phyloP scores from a whole-genome alignment of 2,797 vertebrate species.

The Chaetodon trifasciatus region DNA sequence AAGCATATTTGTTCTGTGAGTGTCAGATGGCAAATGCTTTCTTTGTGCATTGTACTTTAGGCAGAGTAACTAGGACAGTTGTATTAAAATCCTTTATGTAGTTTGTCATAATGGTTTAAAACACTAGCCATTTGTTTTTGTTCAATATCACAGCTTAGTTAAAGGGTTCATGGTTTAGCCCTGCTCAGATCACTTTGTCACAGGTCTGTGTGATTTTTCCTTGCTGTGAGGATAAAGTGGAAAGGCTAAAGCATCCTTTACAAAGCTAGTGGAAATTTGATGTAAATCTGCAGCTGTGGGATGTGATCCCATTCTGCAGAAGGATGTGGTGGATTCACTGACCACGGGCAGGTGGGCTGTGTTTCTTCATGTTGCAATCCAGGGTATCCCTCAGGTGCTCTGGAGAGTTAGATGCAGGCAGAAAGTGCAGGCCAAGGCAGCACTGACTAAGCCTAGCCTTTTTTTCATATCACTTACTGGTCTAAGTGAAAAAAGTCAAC shows the following conservation, averaged over 20 bases:
- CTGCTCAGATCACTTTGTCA: not conserved
- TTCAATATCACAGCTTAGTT: not conserved
- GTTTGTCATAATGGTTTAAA: too few relatives aligned
- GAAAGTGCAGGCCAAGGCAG: slow-evolving; percentile 14
- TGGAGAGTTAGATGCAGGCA: slow-evolving; percentile 1
- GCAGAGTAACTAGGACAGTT: not conserved
- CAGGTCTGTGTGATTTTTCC: not conserved
- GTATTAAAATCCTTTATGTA: not conserved
- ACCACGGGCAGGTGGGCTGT: not conserved
- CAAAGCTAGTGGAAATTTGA: slow-evolving; percentile 4
- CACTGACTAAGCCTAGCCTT: not conserved
- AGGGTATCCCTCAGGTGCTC: slow-evolving; percentile 36
- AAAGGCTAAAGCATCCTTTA: not conserved
- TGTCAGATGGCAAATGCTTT: too few relatives aligned
- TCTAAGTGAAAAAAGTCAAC: not conserved
- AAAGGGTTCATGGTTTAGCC: not conserved
- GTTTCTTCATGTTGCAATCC: slow-evolving; percentile 25
- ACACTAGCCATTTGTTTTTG: not conserved
- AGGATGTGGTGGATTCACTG: slow-evolving; percentile 36
- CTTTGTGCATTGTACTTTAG: not conserved
- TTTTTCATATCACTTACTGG: not conserved
- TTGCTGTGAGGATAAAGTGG: not conserved
- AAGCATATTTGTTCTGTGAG: not conserved
- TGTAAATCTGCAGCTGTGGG: slow-evolving; percentile 8
- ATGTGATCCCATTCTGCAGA: slow-evolving; percentile 24